Evolutionary conservation across 2,113 vertebrate species (phyloP).

Genomic region (Chaetodon trifascialis): DNA sequence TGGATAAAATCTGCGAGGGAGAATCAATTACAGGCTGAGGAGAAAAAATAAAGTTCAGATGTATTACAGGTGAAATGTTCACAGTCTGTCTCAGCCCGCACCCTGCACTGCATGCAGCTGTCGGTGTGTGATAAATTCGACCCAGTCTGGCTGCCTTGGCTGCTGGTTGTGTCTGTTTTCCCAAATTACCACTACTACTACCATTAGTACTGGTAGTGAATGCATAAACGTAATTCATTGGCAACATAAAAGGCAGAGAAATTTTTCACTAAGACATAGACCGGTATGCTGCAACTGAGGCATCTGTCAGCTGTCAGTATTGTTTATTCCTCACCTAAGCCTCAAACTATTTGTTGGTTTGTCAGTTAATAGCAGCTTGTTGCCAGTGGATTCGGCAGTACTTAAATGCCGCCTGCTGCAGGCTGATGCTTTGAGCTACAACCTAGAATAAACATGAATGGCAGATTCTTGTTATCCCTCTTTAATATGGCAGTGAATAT

Average conservation of each 20-base stretch:
- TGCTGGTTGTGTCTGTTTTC: constrained; percentile 47
- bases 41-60: constrained; percentile 36
- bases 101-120: constrained; percentile 47
- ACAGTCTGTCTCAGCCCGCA: constrained; percentile 21
- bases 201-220: constrained; percentile 33
- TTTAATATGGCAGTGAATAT: constrained; percentile 48
- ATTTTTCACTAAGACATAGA: constrained; percentile 71
- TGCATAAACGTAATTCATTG: constrained; percentile 59
- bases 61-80: constrained; percentile 48
- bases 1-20: constrained; percentile 25
- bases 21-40: constrained; percentile 43
- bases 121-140: constrained; percentile 45
- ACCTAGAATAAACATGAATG: constrained; percentile 58
- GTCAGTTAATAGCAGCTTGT: constrained; percentile 64
- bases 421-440: constrained; percentile 64
- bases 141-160: constrained; percentile 40
- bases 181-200: constrained; percentile 47
- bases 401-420: constrained; percentile 64
- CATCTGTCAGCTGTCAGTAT: constrained; percentile 80
- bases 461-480: constrained; percentile 57
- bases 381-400: constrained; percentile 41
- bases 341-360: constrained; percentile 73
- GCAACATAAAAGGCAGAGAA: constrained; percentile 66
- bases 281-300: constrained; percentile 46
- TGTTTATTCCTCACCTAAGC: constrained; percentile 77